Evolutionary conservation across 2,888 invertebrate species (phyloP).

Genomic region (Matsumyia berberina): DNA sequence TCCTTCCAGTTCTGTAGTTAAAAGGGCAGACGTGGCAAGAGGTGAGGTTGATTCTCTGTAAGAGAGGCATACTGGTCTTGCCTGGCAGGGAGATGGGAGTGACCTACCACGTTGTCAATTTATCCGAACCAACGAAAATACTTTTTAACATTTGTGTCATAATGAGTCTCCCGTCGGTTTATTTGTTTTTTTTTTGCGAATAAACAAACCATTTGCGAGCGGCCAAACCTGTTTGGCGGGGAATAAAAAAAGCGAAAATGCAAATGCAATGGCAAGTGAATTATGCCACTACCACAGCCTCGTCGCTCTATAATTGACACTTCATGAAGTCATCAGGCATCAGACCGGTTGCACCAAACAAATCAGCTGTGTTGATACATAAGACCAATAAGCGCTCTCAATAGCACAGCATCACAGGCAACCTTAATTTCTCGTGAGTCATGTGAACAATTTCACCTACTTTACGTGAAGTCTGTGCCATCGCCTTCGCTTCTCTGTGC

Average conservation of each 20-base stretch:
- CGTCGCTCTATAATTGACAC: constrained; percentile 8
- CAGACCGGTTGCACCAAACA: too few relatives aligned
- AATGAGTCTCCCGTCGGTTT: too few relatives aligned
- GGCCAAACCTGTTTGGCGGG: constrained; percentile 3
- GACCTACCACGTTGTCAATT: too few relatives aligned
- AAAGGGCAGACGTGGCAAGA: too few relatives aligned
- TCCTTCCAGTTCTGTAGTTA: too few relatives aligned
- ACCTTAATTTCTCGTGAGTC: constrained; percentile 24
- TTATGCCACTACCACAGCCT: constrained; percentile 12
- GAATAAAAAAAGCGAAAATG: constrained; percentile 13
- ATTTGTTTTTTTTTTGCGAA: constrained; percentile 6
- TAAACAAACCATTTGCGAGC: neutral
- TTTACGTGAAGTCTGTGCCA: neutral
- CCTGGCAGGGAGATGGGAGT: too few relatives aligned
- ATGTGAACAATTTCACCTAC: constrained; percentile 40
- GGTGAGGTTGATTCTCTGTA: too few relatives aligned
- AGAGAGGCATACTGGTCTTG: too few relatives aligned
- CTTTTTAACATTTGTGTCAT: too few relatives aligned
- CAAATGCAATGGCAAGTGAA: constrained; percentile 7
- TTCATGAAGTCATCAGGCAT: constrained; percentile 7
- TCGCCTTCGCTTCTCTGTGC: neutral
- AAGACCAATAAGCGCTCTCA: constrained; percentile 5
- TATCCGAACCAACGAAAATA: too few relatives aligned
- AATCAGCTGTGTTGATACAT: neutral
- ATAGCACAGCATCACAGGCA: neutral